Percentiles rank a stretch among this genome's conserved stretches.
Conservation (phyloP, 2,888 invertebrate species). For the Norana najaformis region DNA sequence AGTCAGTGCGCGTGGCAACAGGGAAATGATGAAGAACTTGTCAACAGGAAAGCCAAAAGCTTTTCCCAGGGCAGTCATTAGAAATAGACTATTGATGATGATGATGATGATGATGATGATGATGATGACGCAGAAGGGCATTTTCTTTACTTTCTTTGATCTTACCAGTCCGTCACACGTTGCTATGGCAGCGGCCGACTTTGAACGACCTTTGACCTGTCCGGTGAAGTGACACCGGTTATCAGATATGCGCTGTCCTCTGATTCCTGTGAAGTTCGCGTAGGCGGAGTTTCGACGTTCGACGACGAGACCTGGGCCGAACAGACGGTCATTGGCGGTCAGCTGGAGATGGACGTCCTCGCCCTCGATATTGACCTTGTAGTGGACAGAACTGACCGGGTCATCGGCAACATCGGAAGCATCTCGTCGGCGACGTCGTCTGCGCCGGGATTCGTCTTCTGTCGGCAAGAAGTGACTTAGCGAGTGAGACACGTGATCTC, state of each 20-base stretch:
- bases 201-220: slow-evolving; percentile 72
- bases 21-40: not conserved
- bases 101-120: not conserved
- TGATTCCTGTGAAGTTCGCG: not conserved
- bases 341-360: slow-evolving; percentile 60
- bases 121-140: not conserved
- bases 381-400: slow-evolving; percentile 47
- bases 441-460: not conserved
- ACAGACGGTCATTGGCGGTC: slow-evolving; percentile 70
- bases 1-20: no score
- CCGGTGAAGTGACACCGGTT: slow-evolving; percentile 80
- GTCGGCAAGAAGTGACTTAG: slow-evolving; percentile 2
- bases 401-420: slow-evolving; percentile 41
- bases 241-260: slow-evolving; percentile 10
- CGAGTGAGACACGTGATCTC: slow-evolving; percentile 22
- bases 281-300: slow-evolving; percentile 65
- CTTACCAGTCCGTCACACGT: slow-evolving; percentile 84
- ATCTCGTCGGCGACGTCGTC: not conserved
- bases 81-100: not conserved
- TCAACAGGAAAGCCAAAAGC: not conserved
- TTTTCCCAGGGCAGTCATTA: not conserved
- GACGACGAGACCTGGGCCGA: slow-evolving; percentile 74
- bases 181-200: slow-evolving; percentile 77
- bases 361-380: slow-evolving; percentile 51
- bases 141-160: not conserved